phyloP scores from a whole-genome alignment of 2,113 vertebrate species.

The Neodontobutis hainanensis region DNA sequence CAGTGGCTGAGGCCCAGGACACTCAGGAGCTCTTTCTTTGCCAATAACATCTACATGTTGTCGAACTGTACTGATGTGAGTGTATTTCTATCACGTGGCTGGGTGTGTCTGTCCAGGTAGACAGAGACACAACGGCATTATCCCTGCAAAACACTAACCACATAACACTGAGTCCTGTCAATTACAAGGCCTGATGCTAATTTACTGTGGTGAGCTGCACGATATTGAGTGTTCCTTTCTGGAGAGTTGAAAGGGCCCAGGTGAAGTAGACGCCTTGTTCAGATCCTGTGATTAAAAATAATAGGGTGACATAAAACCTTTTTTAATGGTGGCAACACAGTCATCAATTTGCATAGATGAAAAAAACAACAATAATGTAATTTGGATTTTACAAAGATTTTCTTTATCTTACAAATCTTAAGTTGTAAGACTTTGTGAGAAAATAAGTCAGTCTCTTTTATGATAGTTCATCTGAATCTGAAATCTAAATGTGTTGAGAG shows the following conservation, averaged over 20 bases:
- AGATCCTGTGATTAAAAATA: neutral
- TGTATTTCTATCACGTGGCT: conserved; percentile 66
- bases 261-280: neutral
- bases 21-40: neutral
- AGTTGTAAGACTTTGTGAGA: too few species aligned
- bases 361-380: too few species aligned
- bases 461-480: too few species aligned
- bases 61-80: conserved; percentile 30
- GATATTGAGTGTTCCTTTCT: conserved; percentile 39
- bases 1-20: too few species aligned
- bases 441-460: too few species aligned
- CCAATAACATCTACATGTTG: neutral
- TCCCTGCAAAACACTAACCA: conserved; percentile 61
- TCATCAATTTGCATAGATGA: too few species aligned
- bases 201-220: conserved; percentile 64
- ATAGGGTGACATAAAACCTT: neutral
- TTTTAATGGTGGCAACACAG: neutral
- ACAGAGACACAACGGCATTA: conserved; percentile 70
- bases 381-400: too few species aligned
- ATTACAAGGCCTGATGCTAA: conserved; percentile 68
- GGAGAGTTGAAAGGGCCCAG: conserved; percentile 14
- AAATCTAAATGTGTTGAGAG: too few species aligned
- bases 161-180: conserved; percentile 47
- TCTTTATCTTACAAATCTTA: too few species aligned
- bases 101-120: conserved; percentile 62